phyloP scores from a whole-genome alignment of 2,113 vertebrate genomes.

The Vanacampus margaritifer region DNA sequence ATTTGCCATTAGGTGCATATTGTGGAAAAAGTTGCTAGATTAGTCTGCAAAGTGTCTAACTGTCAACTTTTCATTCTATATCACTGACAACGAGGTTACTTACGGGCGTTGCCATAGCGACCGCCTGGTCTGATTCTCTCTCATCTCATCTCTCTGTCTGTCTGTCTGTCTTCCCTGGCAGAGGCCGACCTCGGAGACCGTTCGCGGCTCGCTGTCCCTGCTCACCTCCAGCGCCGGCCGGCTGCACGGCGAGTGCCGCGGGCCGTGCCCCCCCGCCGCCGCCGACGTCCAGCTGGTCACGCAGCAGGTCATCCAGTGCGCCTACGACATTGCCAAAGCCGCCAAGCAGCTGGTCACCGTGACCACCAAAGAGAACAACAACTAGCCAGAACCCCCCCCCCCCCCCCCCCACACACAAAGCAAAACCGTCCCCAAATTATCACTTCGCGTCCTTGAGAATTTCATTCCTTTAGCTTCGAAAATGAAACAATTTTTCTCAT shows the following conservation, averaged over 20 bases:
- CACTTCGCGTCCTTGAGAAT: neutral
- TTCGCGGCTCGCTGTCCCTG: slow-evolving; percentile 85
- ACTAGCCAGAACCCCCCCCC: slow-evolving; percentile 67
- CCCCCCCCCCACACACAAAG: neutral
- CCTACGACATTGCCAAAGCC: slow-evolving; percentile 98
- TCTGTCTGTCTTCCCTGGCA: slow-evolving; percentile 48
- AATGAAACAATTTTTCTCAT: slow-evolving; percentile 24
- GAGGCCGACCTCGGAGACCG: slow-evolving; percentile 89
- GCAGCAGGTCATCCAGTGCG: slow-evolving; percentile 98
- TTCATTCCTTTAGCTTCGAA: slow-evolving; percentile 26
- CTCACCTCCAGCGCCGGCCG: slow-evolving; percentile 93
- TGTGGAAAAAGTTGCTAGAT: too few species aligned
- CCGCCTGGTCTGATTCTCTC: neutral
- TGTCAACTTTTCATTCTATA: too few species aligned
- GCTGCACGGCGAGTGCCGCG: slow-evolving; percentile 90
- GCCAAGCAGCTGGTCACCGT: slow-evolving; percentile 98
- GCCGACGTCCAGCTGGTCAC: slow-evolving; percentile 92
- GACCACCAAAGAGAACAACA: slow-evolving; percentile 99
- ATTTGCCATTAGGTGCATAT: too few species aligned
- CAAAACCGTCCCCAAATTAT: neutral
- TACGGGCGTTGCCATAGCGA: slow-evolving; percentile 10
- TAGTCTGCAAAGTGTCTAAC: too few species aligned
- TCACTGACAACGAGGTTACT: slow-evolving; percentile 8
- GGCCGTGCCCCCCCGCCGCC: slow-evolving; percentile 75
- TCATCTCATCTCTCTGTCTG: neutral